phyloP scores from a whole-genome alignment of 2,888 invertebrate genomes.

The Nemotelus nigrinus region DNA sequence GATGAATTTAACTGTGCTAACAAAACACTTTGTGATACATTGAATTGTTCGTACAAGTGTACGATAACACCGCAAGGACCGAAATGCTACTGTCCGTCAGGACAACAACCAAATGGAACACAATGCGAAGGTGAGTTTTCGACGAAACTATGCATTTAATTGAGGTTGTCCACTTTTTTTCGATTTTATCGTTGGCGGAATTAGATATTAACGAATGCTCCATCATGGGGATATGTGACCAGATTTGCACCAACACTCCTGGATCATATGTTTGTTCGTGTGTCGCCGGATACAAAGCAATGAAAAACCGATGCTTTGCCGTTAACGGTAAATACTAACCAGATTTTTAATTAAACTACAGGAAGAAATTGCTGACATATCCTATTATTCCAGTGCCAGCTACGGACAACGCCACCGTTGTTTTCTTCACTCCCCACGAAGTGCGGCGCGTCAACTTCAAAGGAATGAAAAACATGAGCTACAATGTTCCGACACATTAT shows the following conservation, averaged over 20 bases:
- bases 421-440: constrained; percentile 75
- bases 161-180: constrained; percentile 30
- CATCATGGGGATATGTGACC: constrained; percentile 77
- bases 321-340: constrained; percentile 72
- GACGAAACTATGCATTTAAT: constrained; percentile 20
- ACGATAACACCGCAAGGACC: constrained; percentile 76
- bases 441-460: constrained; percentile 71
- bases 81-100: constrained; percentile 78
- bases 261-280: constrained; percentile 80
- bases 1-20: constrained; percentile 63
- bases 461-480: constrained; percentile 62
- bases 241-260: constrained; percentile 74
- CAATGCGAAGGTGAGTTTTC: constrained; percentile 68
- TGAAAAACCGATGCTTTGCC: constrained; percentile 72
- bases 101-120: constrained; percentile 70
- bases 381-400: constrained; percentile 69
- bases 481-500: constrained; percentile 14
- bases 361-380: neutral
- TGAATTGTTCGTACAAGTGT: constrained; percentile 75
- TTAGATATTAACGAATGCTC: constrained; percentile 84
- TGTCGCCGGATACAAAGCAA: constrained; percentile 73
- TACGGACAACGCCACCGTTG: constrained; percentile 71
- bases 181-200: neutral
- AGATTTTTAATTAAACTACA: constrained; percentile 1
- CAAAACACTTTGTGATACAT: constrained; percentile 65